These are phyloP conservation scores for Antheraea pernyi DNA, from an alignment of 1,140 invertebrate species.

Conservation along the genomic window DNA sequence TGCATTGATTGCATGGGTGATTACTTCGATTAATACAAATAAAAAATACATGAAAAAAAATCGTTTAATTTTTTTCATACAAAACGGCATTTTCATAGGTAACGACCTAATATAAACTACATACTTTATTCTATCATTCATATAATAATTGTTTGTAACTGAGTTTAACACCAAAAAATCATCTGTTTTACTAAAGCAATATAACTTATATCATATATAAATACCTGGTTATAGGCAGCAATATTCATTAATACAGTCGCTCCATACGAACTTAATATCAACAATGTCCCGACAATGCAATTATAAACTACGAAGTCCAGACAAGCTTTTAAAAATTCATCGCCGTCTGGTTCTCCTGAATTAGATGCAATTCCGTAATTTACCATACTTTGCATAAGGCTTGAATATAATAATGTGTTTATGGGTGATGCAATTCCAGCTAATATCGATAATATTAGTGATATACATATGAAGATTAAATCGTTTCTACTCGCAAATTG, in stretches of 20 bases:
- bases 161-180: too few species aligned
- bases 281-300: slow-evolving; percentile 78
- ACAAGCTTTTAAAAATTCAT: slow-evolving; percentile 68
- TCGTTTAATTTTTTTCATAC: too few species aligned
- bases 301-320: slow-evolving; percentile 81
- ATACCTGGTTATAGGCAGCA: slow-evolving; percentile 84
- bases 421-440: slow-evolving; percentile 83
- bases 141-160: too few species aligned
- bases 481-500: slow-evolving; percentile 81
- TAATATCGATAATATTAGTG: slow-evolving; percentile 78
- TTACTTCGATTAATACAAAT: too few species aligned
- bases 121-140: too few species aligned
- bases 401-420: slow-evolving; percentile 85
- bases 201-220: neutral
- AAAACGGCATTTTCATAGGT: too few species aligned
- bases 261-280: slow-evolving; percentile 82
- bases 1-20: too few species aligned
- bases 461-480: slow-evolving; percentile 80
- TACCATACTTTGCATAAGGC: slow-evolving; percentile 80
- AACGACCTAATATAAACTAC: too few species aligned
- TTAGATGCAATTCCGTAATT: slow-evolving; percentile 45
- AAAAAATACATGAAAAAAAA: too few species aligned
- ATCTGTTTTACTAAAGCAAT: neutral
- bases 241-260: slow-evolving; percentile 85
- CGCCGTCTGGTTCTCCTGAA: slow-evolving; percentile 27